Evolutionary conservation across 2,888 invertebrate species (phyloP).

Genomic region (Tortrix viridana): DNA sequence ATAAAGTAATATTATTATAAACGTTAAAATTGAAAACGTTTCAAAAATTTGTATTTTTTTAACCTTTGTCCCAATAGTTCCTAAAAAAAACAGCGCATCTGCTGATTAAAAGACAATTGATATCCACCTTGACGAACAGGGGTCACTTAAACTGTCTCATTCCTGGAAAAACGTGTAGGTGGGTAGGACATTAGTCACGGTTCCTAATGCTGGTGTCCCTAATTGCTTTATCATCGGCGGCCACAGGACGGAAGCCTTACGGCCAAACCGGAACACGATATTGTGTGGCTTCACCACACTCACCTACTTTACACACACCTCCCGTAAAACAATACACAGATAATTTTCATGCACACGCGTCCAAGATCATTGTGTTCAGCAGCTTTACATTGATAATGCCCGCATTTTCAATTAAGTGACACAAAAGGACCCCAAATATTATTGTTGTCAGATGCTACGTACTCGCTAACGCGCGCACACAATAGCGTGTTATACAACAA

Average conservation of each 20-base stretch:
- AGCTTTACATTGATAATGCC: constrained; percentile 66
- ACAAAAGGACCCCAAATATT: constrained; percentile 63
- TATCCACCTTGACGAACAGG: too few relatives aligned
- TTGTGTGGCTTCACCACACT: constrained; percentile 68
- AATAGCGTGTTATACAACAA: constrained; percentile 72
- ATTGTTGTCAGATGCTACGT: constrained; percentile 62
- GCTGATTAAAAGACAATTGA: too few relatives aligned
- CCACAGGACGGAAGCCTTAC: constrained; percentile 67
- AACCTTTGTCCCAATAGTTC: too few relatives aligned
- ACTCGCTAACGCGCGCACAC: constrained; percentile 58
- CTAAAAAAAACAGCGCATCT: too few relatives aligned
- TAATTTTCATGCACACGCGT: constrained; percentile 29
- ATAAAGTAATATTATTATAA: too few relatives aligned
- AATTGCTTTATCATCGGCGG: constrained; percentile 46
- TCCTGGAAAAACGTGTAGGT: neutral
- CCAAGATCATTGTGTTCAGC: constrained; percentile 31
- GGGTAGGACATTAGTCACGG: constrained; percentile 17
- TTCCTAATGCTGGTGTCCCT: constrained; percentile 18
- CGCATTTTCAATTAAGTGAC: constrained; percentile 71
- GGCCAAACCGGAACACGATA: constrained; percentile 76
- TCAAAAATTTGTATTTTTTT: too few relatives aligned
- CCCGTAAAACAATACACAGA: neutral
- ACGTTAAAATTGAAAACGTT: too few relatives aligned
- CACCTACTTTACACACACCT: constrained; percentile 19
- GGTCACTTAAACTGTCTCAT: neutral